Evolutionary conservation across 2,113 vertebrate species (phyloP).

Genomic region (Aspiorhynchus laticeps): DNA sequence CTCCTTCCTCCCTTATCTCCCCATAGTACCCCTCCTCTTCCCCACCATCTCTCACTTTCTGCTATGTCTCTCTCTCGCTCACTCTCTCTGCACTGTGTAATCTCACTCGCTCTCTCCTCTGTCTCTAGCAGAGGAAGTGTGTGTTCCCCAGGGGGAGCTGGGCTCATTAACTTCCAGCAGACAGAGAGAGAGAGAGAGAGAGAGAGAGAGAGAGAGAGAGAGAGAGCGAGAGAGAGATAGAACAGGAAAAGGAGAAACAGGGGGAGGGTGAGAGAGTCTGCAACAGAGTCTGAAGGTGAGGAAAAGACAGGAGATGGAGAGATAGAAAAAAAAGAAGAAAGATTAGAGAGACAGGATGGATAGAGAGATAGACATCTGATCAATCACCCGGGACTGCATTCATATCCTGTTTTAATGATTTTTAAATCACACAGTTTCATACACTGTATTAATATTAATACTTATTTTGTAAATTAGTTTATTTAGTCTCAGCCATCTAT

Average conservation of each 20-base stretch:
- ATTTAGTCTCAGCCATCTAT: neutral
- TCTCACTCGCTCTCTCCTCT: constrained; percentile 57
- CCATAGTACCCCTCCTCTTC: constrained; percentile 65
- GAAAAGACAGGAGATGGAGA: constrained; percentile 30
- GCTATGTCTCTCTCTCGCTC: constrained; percentile 37
- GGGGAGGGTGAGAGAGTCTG: constrained; percentile 53
- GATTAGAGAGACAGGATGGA: constrained; percentile 14
- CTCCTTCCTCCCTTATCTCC: constrained; percentile 58
- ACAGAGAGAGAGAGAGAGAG: constrained; percentile 66
- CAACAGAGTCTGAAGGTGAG: constrained; percentile 36
- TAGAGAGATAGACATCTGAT: constrained; percentile 12
- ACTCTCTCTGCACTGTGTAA: constrained; percentile 52
- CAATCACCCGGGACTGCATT: constrained; percentile 14
- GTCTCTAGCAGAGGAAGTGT: constrained; percentile 65
- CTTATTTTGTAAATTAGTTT: neutral
- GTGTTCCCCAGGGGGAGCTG: constrained; percentile 63
- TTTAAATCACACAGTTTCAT: neutral
- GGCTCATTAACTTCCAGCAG: constrained; percentile 71
- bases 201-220: constrained; percentile 38
- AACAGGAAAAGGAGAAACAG: constrained; percentile 22
- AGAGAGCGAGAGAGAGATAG: constrained; percentile 24
- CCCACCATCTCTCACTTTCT: constrained; percentile 53
- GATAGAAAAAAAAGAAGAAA: constrained; percentile 12
- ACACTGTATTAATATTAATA: neutral
- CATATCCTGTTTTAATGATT: constrained; percentile 19